Percentiles rank a stretch among this genome's conserved stretches.
These are phyloP conservation scores for Drosophila greeni DNA, from an alignment of 2,888 invertebrate species.

Conservation along the genomic window DNA sequence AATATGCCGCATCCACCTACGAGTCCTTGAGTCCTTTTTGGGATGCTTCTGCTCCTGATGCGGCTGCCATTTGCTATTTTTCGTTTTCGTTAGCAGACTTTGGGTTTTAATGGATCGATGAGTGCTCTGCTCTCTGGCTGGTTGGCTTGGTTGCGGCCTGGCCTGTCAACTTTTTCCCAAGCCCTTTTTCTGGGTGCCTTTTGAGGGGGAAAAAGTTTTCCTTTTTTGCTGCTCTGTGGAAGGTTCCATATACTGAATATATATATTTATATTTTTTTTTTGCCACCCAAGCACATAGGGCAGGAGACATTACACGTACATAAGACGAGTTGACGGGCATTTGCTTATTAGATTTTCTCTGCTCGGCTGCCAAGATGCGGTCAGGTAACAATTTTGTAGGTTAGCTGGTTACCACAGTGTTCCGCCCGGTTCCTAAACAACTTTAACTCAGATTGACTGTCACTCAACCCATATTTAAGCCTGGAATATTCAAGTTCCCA, in stretches of 20 bases:
- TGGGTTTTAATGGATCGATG: slow-evolving; percentile 75
- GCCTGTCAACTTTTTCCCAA: slow-evolving; percentile 42
- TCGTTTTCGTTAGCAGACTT: slow-evolving; percentile 66
- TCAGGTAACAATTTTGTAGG: slow-evolving; percentile 52
- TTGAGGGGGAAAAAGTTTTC: slow-evolving; percentile 22
- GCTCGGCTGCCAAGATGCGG: slow-evolving; percentile 43
- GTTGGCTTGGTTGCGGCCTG: slow-evolving; percentile 37
- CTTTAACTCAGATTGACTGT: slow-evolving; percentile 18
- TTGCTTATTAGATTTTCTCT: slow-evolving; percentile 65
- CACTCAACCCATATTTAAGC: slow-evolving; percentile 19
- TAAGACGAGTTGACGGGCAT: slow-evolving; percentile 47
- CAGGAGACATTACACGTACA: neutral
- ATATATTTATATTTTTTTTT: neutral
- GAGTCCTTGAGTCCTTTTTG: slow-evolving; percentile 45
- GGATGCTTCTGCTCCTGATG: slow-evolving; percentile 36
- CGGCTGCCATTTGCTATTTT: slow-evolving; percentile 53
- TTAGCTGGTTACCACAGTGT: slow-evolving; percentile 56
- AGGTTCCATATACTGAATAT: slow-evolving; percentile 1
- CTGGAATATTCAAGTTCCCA: neutral
- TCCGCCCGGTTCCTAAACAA: slow-evolving; percentile 1
- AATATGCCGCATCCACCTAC: slow-evolving; percentile 44
- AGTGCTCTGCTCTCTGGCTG: slow-evolving; percentile 45
- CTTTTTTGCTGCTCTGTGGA: slow-evolving; percentile 20
- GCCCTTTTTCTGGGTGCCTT: slow-evolving; percentile 6
- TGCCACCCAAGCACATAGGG: slow-evolving; percentile 3